Conservation (phyloP, 2,888 invertebrate species). For the Hipparchia sbordonii region DNA sequence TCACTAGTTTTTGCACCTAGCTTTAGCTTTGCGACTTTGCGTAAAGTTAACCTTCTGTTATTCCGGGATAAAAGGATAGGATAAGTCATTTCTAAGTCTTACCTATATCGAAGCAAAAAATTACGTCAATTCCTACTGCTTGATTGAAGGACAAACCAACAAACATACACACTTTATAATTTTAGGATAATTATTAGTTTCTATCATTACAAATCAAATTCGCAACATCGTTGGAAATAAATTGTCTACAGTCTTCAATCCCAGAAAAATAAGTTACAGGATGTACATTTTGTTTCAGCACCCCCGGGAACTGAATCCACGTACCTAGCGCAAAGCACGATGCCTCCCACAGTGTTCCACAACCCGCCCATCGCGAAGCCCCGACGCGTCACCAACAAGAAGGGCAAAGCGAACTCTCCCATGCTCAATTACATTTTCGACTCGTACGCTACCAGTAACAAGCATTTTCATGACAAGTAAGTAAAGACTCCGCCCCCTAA, state of each 20-base stretch:
- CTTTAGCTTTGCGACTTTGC: too few species aligned
- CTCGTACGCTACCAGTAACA: constrained; percentile 86
- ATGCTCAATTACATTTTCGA: constrained; percentile 90
- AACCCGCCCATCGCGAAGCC: constrained; percentile 58
- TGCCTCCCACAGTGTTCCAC: constrained; percentile 58
- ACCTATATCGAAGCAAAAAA: background rate
- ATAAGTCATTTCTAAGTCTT: too few species aligned
- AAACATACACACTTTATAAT: too few species aligned
- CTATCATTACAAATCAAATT: too few species aligned
- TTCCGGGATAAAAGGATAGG: too few species aligned
- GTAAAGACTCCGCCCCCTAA: constrained; percentile 40
- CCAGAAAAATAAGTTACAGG: too few species aligned
- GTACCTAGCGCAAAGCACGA: constrained; percentile 50
- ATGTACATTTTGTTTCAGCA: constrained; percentile 32
- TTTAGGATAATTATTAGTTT: too few species aligned
- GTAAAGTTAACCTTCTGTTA: too few species aligned
- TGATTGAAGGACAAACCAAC: too few species aligned
- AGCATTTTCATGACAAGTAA: constrained; percentile 86
- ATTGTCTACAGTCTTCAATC: too few species aligned
- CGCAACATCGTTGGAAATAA: too few species aligned
- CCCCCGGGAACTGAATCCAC: constrained; percentile 52
- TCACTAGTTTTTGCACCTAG: too few species aligned
- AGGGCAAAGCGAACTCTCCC: constrained; percentile 85
- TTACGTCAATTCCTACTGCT: background rate
- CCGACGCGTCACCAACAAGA: constrained; percentile 57